Conservation (phyloP, 2,113 vertebrate species). For the Onychorhynchus coronatus region DNA sequence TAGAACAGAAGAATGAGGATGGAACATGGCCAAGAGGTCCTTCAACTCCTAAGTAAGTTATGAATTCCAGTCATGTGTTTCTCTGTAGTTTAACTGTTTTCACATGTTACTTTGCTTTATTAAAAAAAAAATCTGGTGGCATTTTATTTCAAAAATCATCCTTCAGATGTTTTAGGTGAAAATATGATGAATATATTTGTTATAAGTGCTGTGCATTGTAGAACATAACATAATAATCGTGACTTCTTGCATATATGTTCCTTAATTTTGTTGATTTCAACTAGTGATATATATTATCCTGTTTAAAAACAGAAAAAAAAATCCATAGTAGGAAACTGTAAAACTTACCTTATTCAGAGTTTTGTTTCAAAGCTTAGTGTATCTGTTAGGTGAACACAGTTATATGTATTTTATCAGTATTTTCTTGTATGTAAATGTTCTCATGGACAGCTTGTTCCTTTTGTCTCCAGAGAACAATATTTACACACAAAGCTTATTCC, state of each 20-base stretch:
- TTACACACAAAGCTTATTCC: not conserved
- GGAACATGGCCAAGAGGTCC: conserved; percentile 95
- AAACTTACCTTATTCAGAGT: not conserved
- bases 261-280: not conserved
- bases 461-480: not conserved
- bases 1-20: conserved; percentile 97
- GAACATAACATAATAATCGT: not conserved
- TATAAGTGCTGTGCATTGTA: not conserved
- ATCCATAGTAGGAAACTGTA: not conserved
- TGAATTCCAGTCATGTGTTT: not conserved
- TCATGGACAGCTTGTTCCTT: not conserved
- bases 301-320: not conserved
- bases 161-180: not conserved
- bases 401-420: not conserved
- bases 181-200: not conserved
- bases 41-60: conserved; percentile 91
- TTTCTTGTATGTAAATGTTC: not conserved
- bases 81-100: not conserved
- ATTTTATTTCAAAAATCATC: not conserved
- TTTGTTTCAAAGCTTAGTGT: not conserved
- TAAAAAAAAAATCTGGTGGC: not conserved
- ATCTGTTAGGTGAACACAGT: not conserved
- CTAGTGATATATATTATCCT: not conserved
- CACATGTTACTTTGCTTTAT: not conserved
- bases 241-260: accelerated